These are phyloP conservation scores for Spinus olivaceus DNA, from an alignment of 2,797 vertebrate species.

Conservation along the genomic window DNA sequence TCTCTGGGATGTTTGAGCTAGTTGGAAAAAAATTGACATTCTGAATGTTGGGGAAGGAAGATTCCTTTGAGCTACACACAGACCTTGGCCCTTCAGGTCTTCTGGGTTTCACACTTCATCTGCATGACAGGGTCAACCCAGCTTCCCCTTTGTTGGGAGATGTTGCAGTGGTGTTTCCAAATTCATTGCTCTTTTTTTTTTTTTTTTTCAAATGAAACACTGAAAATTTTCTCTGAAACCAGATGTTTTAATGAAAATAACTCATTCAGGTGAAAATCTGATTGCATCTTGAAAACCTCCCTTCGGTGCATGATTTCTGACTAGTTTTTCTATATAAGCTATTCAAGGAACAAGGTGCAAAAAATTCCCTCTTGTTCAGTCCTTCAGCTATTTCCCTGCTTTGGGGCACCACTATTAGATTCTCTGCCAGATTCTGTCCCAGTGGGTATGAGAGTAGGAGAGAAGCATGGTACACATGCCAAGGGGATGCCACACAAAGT, in stretches of 20 bases:
- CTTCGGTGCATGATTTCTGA: background rate
- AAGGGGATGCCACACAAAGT: background rate
- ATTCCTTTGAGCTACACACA: background rate
- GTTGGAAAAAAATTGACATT: background rate
- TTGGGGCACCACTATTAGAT: background rate
- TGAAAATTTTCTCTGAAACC: background rate
- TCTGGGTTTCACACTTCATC: background rate
- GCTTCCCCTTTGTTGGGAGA: background rate
- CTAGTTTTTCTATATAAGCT: background rate
- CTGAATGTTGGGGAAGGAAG: background rate
- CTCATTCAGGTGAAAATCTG: background rate
- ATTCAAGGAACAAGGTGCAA: background rate
- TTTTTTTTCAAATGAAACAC: background rate
- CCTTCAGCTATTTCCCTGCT: background rate
- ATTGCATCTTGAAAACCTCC: background rate
- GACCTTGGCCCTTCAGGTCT: background rate
- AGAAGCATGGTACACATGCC: background rate
- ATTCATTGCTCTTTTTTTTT: background rate
- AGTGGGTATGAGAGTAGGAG: background rate
- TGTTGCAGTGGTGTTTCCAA: fast-evolving
- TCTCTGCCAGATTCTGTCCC: background rate
- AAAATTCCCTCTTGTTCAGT: background rate
- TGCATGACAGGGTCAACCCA: background rate
- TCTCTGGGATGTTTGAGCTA: background rate
- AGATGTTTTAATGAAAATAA: background rate